Evolutionary conservation across 1,140 invertebrate genomes (phyloP).

Genomic region (Zaprionus capensis): DNA sequence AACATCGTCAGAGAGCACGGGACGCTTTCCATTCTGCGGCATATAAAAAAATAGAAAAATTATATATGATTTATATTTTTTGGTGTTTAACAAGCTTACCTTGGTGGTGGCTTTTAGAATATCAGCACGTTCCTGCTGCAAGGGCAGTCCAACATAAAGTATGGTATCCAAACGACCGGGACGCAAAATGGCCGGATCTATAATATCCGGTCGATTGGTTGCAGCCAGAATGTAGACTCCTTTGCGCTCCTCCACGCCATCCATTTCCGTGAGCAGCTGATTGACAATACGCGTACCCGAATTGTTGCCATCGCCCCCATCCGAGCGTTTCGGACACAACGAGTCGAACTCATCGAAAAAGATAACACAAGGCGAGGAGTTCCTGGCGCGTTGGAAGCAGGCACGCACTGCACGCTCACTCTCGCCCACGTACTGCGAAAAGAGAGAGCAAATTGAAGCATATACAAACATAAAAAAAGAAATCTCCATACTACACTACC

Average conservation of each 20-base stretch:
- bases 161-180: slow-evolving; percentile 97
- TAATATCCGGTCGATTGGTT: slow-evolving; percentile 98
- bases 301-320: slow-evolving; percentile 89
- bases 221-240: slow-evolving; percentile 98
- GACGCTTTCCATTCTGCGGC: slow-evolving; percentile 89
- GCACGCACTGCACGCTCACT: slow-evolving; percentile 98
- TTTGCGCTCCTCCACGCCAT: slow-evolving; percentile 95
- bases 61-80: slow-evolving; percentile 10
- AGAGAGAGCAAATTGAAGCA: not conserved
- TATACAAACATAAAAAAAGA: not conserved
- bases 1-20: slow-evolving; percentile 91
- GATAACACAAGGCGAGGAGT: slow-evolving; percentile 98
- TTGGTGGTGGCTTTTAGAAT: slow-evolving; percentile 97
- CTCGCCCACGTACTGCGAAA: slow-evolving; percentile 97
- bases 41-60: slow-evolving; percentile 10
- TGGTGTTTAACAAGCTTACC: slow-evolving; percentile 84
- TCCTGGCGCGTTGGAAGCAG: slow-evolving; percentile 96
- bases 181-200: slow-evolving; percentile 97
- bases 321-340: slow-evolving; percentile 94
- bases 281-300: slow-evolving; percentile 95
- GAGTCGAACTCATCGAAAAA: slow-evolving; percentile 99
- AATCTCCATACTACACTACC: slow-evolving; percentile 9
- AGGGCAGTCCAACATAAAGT: slow-evolving; percentile 96
- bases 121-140: slow-evolving; percentile 91
- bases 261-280: slow-evolving; percentile 99